Conservation (phyloP, 2,113 vertebrate genomes). For the Xiphias gladius region DNA sequence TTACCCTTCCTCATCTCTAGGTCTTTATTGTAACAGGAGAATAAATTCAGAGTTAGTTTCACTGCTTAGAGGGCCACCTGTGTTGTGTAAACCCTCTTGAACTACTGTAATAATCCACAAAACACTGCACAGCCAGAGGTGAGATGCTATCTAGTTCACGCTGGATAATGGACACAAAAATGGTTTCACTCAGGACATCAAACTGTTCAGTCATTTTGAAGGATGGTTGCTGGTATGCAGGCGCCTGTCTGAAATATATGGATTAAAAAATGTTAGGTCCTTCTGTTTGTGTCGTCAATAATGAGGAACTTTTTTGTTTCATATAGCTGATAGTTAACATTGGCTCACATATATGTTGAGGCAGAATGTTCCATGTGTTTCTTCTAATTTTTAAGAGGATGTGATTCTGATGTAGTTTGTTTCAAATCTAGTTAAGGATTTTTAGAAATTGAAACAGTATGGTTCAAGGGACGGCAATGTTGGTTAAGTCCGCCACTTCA, state of each 20-base stretch:
- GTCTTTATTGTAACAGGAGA: conserved; percentile 31
- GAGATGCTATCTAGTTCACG: conserved; percentile 49
- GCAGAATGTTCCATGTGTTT: neutral
- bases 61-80: conserved; percentile 8
- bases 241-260: neutral
- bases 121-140: conserved; percentile 51
- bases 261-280: neutral
- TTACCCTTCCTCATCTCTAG: conserved; percentile 20
- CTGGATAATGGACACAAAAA: conserved; percentile 56
- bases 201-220: conserved; percentile 52
- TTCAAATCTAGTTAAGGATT: neutral
- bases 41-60: conserved; percentile 27
- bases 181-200: conserved; percentile 62
- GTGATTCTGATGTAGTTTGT: neutral
- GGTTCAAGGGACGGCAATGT: neutral
- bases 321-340: neutral
- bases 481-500: too few species aligned
- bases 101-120: conserved; percentile 65
- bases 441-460: neutral
- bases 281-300: neutral
- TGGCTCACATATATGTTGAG: neutral
- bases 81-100: conserved; percentile 39
- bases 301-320: neutral
- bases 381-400: neutral
- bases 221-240: conserved; percentile 30